Evolutionary conservation across 35 echinoderm and acorn worm species (phyloP), one percentile per base, ranked within the genome.

Genomic region (Lytechinus variegatus): DNA sequence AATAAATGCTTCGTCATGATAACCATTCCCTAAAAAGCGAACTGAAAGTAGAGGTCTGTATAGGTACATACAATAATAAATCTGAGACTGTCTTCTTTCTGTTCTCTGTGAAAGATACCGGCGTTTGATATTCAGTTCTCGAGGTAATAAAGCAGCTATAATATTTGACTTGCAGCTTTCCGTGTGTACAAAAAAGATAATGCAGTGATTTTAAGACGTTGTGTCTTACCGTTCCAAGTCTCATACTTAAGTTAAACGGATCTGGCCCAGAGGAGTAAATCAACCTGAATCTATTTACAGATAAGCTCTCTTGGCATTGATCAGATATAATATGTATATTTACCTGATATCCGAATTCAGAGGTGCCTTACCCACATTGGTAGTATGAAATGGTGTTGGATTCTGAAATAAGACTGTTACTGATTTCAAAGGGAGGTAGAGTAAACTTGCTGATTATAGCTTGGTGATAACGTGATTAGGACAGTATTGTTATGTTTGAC

Each of bases 61-160:
- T 16, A 79, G 66, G 12, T 24, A 16, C n/a, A 24, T 79, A 72
- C 3, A 72, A 72, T 72, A 7, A 21, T 79, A 79, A 79, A n/a
- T 79, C 66, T 79, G 66, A 79, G 66, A 79, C 66, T 79, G 14
- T 71, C 14, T 71, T 21, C 5, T 79, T 79, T 24, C 4, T 79
- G 66, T 7, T 79, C 66, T 24, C 66, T 79, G 3, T 79, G 66
- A 79, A 79, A 19, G 66, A 79, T 79, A 79, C 4, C 6, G 66
- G 66, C n/a, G 16, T 24, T 16, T 5, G 66, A 16, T 79, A 79
- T 79, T 14, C 7, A 79, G 88, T 90, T 21, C 88, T 90, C 88
- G 88, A 90, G 88, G 88, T 90, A 90, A 52, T 90, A 90, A 54
- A 90, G 52, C 29, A 90, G 88, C 52, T 44, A 90, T 44, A 90